These are phyloP conservation scores for Calliphora vicina DNA, from an alignment of 1,140 invertebrate genomes.

Conservation along the genomic window DNA sequence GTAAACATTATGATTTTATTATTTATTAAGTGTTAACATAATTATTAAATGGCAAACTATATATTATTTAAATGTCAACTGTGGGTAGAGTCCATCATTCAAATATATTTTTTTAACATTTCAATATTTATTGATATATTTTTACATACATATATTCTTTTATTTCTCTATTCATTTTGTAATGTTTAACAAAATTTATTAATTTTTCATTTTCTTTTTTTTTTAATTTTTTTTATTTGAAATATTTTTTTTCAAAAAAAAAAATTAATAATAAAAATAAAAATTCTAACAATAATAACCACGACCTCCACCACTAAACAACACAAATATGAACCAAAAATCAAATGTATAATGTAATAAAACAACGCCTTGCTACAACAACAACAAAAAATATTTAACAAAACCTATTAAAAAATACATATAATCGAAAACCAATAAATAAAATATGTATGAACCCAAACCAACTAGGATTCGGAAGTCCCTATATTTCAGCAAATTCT, in stretches of 20 bases:
- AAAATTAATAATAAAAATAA: conserved; percentile 1
- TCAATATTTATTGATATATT: too few relatives aligned
- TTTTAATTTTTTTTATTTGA: conserved; percentile 31
- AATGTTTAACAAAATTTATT: background rate
- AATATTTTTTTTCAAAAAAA: conserved; percentile 17
- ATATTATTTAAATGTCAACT: background rate
- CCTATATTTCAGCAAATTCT: conserved; percentile 57
- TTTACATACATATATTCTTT: too few relatives aligned
- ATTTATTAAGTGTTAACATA: too few relatives aligned
- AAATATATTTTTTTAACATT: background rate
- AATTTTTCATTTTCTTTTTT: conserved; percentile 13
- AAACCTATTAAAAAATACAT: background rate
- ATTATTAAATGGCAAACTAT: too few relatives aligned
- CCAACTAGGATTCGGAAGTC: conserved; percentile 61
- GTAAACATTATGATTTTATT: too few relatives aligned
- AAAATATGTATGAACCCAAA: background rate
- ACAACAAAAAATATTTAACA: background rate
- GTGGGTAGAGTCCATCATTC: background rate
- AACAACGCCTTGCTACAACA: background rate
- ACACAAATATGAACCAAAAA: background rate
- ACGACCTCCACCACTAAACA: background rate
- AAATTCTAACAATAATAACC: background rate
- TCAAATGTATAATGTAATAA: too few relatives aligned
- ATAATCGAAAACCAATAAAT: background rate
- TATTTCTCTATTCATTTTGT: background rate